phyloP scores from a whole-genome alignment of 2,113 vertebrate genomes.

The Hiodon alosoides region DNA sequence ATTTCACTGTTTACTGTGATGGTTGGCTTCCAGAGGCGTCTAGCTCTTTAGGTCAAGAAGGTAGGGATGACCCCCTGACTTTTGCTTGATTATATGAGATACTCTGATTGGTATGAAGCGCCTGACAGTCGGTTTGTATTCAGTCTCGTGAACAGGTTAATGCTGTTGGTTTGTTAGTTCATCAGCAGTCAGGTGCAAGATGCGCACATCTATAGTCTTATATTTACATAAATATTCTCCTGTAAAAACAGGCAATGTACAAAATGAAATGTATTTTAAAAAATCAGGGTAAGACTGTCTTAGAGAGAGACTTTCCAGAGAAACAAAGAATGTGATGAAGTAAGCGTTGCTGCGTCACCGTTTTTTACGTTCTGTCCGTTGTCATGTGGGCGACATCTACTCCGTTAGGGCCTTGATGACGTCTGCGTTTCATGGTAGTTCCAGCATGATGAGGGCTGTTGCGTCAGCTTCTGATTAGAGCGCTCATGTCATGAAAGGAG shows the following conservation, averaged over 20 bases:
- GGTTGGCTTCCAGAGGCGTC: too few species aligned
- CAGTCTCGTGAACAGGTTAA: background rate
- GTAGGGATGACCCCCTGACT: too few species aligned
- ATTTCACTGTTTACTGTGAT: too few species aligned
- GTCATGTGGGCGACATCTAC: background rate
- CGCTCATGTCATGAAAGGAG: conserved; percentile 13
- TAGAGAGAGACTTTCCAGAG: background rate
- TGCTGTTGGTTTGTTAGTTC: background rate
- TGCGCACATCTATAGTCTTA: background rate
- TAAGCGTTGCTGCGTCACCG: background rate
- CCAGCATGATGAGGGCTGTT: conserved; percentile 4
- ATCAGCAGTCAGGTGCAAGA: background rate
- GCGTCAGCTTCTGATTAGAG: conserved; percentile 19
- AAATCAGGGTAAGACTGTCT: background rate
- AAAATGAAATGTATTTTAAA: background rate
- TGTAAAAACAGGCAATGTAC: background rate
- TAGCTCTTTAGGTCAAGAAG: too few species aligned
- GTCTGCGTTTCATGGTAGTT: background rate
- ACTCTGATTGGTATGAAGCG: too few species aligned
- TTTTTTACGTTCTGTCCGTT: background rate
- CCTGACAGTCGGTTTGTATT: background rate
- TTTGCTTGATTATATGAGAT: too few species aligned
- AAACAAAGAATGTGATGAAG: background rate
- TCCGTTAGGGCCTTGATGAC: background rate
- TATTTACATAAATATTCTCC: background rate